A percentile compares a stretch with the other conserved stretches of the same genome.
Evolutionary conservation across 2,888 invertebrate species (phyloP).

Genomic region (Polylopha cassiicola): DNA sequence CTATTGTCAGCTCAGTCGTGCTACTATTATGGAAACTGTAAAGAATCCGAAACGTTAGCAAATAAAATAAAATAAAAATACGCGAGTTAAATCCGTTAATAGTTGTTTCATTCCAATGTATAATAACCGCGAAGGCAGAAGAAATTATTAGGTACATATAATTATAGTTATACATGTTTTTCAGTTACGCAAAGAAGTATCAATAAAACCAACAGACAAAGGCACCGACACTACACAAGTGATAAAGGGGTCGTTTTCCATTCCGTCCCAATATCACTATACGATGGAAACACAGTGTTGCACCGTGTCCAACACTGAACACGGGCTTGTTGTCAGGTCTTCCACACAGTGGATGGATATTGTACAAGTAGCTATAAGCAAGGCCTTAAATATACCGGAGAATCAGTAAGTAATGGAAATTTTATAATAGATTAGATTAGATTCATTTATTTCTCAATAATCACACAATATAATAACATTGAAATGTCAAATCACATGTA

Average conservation of each 20-base stretch:
- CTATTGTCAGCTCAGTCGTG: no score
- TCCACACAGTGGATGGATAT: slow-evolving; percentile 81
- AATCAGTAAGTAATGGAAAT: slow-evolving; percentile 71
- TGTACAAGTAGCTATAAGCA: slow-evolving; percentile 75
- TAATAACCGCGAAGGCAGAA: no score
- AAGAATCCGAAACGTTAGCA: no score
- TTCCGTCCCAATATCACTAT: slow-evolving; percentile 84
- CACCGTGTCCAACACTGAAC: slow-evolving; percentile 36
- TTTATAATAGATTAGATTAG: slow-evolving; percentile 6
- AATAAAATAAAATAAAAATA: no score
- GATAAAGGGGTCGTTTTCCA: slow-evolving; percentile 74
- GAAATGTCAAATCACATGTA: no score
- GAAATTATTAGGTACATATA: no score
- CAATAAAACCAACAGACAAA: slow-evolving; percentile 45
- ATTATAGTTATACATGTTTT: neutral
- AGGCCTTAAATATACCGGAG: slow-evolving; percentile 70
- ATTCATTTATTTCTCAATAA: no score
- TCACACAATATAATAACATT: no score
- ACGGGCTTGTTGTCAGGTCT: slow-evolving; percentile 52
- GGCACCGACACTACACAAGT: slow-evolving; percentile 65
- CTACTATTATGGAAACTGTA: no score
- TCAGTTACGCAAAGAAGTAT: slow-evolving; percentile 52
- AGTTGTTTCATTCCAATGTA: no score
- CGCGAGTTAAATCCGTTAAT: no score
- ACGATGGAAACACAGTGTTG: slow-evolving; percentile 86